Evolutionary conservation across 2,888 invertebrate species (phyloP).

Genomic region (Camponotus fellah): DNA sequence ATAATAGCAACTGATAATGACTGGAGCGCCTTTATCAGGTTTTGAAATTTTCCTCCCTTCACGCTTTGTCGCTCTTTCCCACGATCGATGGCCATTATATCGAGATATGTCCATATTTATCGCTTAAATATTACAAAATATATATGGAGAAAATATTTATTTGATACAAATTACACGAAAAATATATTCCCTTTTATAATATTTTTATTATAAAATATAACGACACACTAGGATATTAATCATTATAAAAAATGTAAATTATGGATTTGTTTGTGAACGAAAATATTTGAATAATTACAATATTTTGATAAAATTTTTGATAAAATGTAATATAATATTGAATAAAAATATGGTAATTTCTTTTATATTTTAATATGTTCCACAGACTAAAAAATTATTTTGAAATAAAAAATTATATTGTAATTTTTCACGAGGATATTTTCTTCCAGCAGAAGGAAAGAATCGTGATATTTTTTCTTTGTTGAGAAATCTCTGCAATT

Average conservation of each 20-base stretch:
- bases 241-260: not conserved
- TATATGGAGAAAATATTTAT: not conserved
- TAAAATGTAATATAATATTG: not conserved
- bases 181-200: too few relatives aligned
- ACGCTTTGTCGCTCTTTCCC: not conserved
- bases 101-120: not conserved
- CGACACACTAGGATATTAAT: not conserved
- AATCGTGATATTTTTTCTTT: not conserved
- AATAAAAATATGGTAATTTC: not conserved
- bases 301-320: too few relatives aligned
- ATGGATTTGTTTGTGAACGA: not conserved
- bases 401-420: not conserved
- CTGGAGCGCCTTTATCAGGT: not conserved
- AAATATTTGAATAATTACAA: slow-evolving; percentile 7
- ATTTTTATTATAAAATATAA: slow-evolving; percentile 2
- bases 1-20: slow-evolving; percentile 8
- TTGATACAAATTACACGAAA: not conserved
- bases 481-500: not conserved
- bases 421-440: not conserved
- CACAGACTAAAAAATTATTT: not conserved
- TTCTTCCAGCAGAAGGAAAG: not conserved
- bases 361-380: not conserved
- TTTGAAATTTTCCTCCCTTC: slow-evolving; percentile 5
- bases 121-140: not conserved
- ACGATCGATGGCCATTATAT: not conserved